Evolutionary conservation across 2,888 invertebrate species (phyloP).

Genomic region (Metacarcinus magister): DNA sequence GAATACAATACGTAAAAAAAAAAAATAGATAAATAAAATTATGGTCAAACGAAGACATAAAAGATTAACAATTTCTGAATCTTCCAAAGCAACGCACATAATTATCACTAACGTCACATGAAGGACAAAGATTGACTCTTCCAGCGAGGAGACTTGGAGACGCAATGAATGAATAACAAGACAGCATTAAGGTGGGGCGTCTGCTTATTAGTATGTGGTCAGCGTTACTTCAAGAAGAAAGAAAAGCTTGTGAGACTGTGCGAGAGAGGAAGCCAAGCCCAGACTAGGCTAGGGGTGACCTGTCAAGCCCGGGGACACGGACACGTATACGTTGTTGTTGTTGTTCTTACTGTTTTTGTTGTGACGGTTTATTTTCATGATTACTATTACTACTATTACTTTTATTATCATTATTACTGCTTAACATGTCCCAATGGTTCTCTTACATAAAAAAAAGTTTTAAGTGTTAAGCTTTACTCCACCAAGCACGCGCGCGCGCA

Average conservation of each 20-base stretch:
- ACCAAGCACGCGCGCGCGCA: background rate
- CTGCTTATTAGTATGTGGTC: background rate
- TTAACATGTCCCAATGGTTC: background rate
- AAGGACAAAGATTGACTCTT: background rate
- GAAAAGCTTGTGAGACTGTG: background rate
- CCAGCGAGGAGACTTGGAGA: background rate
- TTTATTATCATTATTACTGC: background rate
- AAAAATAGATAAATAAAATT: background rate
- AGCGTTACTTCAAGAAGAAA: background rate
- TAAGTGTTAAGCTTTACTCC: background rate
- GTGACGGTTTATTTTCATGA: background rate
- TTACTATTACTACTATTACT: background rate
- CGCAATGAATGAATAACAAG: constrained; percentile 28
- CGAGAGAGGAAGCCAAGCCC: background rate
- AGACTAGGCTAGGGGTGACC: background rate
- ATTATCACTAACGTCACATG: background rate
- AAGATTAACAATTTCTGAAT: no score
- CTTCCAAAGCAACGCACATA: background rate
- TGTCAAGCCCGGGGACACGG: background rate
- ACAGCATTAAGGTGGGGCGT: background rate
- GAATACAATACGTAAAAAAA: background rate
- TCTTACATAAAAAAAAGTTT: background rate
- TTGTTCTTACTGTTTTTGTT: background rate
- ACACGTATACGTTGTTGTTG: background rate
- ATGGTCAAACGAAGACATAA: no score